Conservation (phyloP, 1,140 invertebrate genomes). For the Zeugodacus cucurbitae region DNA sequence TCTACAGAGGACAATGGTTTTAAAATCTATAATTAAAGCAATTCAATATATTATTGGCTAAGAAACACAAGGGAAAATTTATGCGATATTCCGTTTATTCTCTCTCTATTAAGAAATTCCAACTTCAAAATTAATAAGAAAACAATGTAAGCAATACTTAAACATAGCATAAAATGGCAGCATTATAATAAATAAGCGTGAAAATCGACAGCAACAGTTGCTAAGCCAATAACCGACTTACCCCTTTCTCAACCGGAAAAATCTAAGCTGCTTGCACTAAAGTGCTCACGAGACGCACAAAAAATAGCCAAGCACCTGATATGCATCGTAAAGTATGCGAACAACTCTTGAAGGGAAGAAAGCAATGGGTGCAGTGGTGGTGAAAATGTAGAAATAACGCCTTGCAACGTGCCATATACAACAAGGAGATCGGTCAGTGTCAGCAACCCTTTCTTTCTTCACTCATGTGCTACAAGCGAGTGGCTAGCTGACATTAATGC, state of each 20-base stretch:
- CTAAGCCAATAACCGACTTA: neutral
- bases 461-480: neutral
- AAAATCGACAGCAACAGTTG: neutral
- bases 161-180: neutral
- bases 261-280: neutral
- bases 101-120: too few species aligned
- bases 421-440: neutral
- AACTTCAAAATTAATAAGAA: neutral
- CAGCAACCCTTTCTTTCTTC: neutral
- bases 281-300: neutral
- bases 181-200: neutral
- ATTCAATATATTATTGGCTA: too few species aligned
- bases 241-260: neutral
- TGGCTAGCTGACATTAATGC: slow-evolving; percentile 22
- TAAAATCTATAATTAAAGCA: too few species aligned
- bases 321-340: neutral
- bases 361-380: neutral
- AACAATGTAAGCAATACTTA: neutral
- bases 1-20: too few species aligned
- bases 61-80: neutral
- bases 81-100: too few species aligned
- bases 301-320: neutral
- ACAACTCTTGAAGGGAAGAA: neutral
- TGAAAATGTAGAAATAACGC: neutral
- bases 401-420: neutral